These are phyloP conservation scores for Erebia aethiops DNA, from an alignment of 2,888 invertebrate species.

Conservation along the genomic window DNA sequence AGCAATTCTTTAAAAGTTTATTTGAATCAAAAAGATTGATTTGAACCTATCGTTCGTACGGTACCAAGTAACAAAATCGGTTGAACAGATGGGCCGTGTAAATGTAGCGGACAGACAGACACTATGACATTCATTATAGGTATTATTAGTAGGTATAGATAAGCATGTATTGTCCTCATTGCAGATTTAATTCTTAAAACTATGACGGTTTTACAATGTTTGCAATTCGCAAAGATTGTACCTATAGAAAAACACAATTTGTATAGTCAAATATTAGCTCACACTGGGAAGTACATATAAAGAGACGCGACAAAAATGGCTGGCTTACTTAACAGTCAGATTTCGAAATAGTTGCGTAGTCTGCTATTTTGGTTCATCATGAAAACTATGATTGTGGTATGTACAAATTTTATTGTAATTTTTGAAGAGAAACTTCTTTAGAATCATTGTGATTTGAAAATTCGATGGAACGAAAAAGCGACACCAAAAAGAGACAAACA, in stretches of 20 bases:
- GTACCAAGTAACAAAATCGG: too few species aligned
- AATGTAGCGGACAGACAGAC: too few species aligned
- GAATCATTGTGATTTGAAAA: too few species aligned
- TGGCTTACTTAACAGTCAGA: not conserved
- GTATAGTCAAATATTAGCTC: slow-evolving; percentile 17
- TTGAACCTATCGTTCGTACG: too few species aligned
- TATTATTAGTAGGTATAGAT: not conserved
- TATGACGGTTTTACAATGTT: slow-evolving; percentile 8
- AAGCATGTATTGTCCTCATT: slow-evolving; percentile 1
- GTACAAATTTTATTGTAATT: not conserved
- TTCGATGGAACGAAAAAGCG: too few species aligned
- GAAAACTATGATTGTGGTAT: slow-evolving; percentile 15
- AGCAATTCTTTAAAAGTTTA: too few species aligned
- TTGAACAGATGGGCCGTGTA: too few species aligned
- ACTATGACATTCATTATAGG: too few species aligned
- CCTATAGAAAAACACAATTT: slow-evolving; percentile 14
- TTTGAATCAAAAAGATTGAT: too few species aligned
- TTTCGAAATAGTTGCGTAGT: slow-evolving; percentile 10
- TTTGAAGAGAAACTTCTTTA: too few species aligned
- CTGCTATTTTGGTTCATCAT: slow-evolving; percentile 19
- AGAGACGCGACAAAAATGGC: slow-evolving; percentile 1
- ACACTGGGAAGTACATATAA: slow-evolving; percentile 4
- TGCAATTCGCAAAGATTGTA: not conserved
- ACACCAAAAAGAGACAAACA: too few species aligned
- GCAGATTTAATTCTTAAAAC: slow-evolving; percentile 10